Conservation (phyloP, 2,888 invertebrate species). For the Candidula unifasciata region DNA sequence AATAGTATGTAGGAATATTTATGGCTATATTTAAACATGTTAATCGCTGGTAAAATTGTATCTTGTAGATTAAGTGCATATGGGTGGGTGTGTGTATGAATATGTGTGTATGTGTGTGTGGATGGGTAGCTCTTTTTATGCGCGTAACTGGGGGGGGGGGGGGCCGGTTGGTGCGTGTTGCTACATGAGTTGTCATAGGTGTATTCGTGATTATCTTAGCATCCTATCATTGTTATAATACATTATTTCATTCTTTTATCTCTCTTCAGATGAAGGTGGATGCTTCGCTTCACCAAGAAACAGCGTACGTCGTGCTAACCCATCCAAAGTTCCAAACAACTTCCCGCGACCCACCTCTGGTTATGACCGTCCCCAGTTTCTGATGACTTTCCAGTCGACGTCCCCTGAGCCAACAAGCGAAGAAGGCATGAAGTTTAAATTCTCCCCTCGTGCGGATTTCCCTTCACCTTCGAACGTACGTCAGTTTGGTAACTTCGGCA, state of each 20-base stretch:
- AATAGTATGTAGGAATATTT: too few relatives aligned
- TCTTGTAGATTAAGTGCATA: too few relatives aligned
- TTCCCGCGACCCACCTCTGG: slow-evolving; percentile 38
- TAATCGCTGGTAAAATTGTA: too few relatives aligned
- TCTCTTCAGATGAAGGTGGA: slow-evolving; percentile 45
- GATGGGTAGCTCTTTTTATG: too few relatives aligned
- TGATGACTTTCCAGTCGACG: slow-evolving; percentile 44
- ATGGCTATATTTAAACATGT: too few relatives aligned
- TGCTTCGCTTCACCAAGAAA: slow-evolving; percentile 41
- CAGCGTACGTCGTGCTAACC: slow-evolving; percentile 20
- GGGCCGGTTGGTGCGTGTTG: too few relatives aligned
- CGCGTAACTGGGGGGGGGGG: too few relatives aligned
- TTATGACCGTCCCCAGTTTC: slow-evolving; percentile 42
- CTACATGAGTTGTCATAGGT: too few relatives aligned
- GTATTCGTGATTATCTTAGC: too few relatives aligned
- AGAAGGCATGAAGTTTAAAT: background rate
- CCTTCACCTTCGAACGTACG: background rate
- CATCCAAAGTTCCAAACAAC: slow-evolving; percentile 26
- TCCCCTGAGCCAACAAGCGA: background rate
- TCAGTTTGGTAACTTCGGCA: background rate
- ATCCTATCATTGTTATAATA: too few relatives aligned
- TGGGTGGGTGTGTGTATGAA: too few relatives aligned
- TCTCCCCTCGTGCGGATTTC: background rate
- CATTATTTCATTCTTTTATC: background rate
- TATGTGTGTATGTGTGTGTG: too few relatives aligned